Conservation (phyloP, 1,140 invertebrate genomes). For the Chelonus insularis region DNA sequence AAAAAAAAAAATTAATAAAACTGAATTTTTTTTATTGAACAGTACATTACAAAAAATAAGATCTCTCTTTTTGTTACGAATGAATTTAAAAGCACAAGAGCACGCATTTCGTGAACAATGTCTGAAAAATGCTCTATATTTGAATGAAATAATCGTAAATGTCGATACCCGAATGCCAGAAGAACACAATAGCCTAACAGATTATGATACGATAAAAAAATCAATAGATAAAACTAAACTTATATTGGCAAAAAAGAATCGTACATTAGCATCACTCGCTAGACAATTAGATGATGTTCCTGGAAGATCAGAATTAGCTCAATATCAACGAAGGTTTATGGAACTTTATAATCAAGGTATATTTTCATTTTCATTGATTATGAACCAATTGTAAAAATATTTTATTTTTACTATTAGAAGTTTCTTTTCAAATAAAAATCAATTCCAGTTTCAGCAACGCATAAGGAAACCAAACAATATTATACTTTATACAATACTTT, state of each 20-base stretch:
- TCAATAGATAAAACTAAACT: constrained; percentile 64
- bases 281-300: constrained; percentile 89
- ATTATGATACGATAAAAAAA: constrained; percentile 66
- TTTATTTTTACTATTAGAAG: no score
- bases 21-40: constrained; percentile 33
- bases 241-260: constrained; percentile 78
- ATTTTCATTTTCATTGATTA: no score
- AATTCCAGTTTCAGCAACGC: constrained; percentile 83
- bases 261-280: constrained; percentile 76
- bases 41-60: constrained; percentile 69
- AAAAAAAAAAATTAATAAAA: no score
- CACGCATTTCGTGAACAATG: constrained; percentile 76
- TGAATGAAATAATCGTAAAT: constrained; percentile 65
- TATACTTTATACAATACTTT: constrained; percentile 95
- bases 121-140: constrained; percentile 65
- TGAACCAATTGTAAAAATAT: no score
- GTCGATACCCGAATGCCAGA: constrained; percentile 43
- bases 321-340: constrained; percentile 93
- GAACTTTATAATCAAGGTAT: constrained; percentile 95
- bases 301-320: constrained; percentile 85
- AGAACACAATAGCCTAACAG: constrained; percentile 42
- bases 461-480: constrained; percentile 96
- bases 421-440: no score
- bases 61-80: constrained; percentile 70
- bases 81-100: constrained; percentile 75